Evolutionary conservation across 2,888 invertebrate genomes (phyloP).

Genomic region (Bugulina stolonifera): DNA sequence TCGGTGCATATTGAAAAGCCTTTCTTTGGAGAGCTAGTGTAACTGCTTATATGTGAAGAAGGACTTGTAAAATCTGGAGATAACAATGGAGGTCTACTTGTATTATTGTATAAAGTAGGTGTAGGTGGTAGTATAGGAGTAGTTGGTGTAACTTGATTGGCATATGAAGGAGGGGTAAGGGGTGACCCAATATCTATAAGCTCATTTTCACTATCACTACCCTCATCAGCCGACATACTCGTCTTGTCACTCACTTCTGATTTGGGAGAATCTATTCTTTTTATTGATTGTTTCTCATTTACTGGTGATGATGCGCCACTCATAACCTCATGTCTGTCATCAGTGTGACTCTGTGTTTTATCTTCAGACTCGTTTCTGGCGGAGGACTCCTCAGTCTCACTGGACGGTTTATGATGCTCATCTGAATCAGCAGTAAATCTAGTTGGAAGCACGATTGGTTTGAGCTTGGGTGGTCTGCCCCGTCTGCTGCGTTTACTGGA

Average conservation of each 20-base stretch:
- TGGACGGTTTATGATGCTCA: not conserved
- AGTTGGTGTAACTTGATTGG: not conserved
- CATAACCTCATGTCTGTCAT: too few relatives aligned
- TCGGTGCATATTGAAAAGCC: slow-evolving; percentile 21
- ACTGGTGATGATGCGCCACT: too few relatives aligned
- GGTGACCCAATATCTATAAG: slow-evolving; percentile 22
- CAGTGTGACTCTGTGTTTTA: too few relatives aligned
- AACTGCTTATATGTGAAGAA: not conserved
- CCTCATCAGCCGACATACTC: not conserved
- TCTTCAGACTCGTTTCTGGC: too few relatives aligned
- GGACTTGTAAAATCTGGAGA: not conserved
- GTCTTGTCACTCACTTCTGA: not conserved
- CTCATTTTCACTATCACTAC: slow-evolving; percentile 6
- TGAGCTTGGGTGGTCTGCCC: not conserved
- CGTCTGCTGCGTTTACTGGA: not conserved
- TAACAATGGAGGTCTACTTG: not conserved
- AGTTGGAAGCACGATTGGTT: not conserved
- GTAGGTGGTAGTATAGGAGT: not conserved
- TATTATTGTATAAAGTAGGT: not conserved
- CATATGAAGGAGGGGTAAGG: not conserved
- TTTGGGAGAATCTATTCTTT: not conserved
- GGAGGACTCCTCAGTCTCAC: not conserved
- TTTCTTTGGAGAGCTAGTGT: slow-evolving; percentile 14
- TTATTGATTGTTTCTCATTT: not conserved
- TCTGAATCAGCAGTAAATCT: too few relatives aligned